Conservation (phyloP, 1,140 invertebrate species). For the Brachionus angularis region DNA sequence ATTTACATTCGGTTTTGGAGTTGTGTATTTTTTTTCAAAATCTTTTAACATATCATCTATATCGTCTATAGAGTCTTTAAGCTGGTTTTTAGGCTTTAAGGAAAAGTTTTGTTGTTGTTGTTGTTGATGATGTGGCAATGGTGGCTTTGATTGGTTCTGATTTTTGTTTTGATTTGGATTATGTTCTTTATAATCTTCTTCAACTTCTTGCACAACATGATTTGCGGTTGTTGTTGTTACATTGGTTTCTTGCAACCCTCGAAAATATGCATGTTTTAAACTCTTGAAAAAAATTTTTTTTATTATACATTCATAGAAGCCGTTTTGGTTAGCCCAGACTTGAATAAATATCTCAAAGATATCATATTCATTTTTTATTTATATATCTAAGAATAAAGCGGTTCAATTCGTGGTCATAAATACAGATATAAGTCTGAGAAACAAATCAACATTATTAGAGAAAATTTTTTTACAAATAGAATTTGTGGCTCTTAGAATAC, state of each 20-base stretch:
- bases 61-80: constrained; percentile 23
- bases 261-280: neutral
- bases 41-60: constrained; percentile 26
- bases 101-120: no score
- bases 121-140: no score
- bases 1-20: neutral
- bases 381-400: no score
- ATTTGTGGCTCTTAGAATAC: no score
- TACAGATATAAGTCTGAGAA: no score
- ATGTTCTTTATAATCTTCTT: constrained; percentile 25
- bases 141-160: neutral
- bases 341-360: no score
- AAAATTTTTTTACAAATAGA: no score
- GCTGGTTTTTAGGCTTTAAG: neutral
- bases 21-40: constrained; percentile 25
- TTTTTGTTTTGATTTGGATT: neutral
- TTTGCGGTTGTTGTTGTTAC: neutral
- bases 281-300: constrained; percentile 38
- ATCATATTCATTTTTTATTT: no score
- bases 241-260: neutral
- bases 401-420: no score
- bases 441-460: no score
- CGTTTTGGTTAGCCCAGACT: no score
- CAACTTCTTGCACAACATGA: constrained; percentile 40
- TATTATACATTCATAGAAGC: neutral